Conservation (phyloP, 2,797 vertebrate species). For the Gambusia yucatana region DNA sequence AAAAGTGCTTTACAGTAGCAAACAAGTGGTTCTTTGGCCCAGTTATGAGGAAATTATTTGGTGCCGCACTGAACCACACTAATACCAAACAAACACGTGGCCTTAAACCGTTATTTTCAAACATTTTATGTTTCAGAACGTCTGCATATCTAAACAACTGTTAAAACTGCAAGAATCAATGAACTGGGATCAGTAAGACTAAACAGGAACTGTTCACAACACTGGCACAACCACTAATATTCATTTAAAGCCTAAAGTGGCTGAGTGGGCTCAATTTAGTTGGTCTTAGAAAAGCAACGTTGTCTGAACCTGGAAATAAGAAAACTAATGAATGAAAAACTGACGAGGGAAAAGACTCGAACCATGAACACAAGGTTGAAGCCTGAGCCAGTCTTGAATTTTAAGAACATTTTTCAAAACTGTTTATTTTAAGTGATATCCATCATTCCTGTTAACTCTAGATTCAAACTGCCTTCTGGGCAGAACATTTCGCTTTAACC, state of each 20-base stretch:
- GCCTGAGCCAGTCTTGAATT: neutral
- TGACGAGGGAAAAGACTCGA: neutral
- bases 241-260: conserved; percentile 2
- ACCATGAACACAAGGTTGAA: neutral
- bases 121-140: conserved; percentile 7
- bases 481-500: conserved; percentile 2
- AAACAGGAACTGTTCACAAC: conserved; percentile 22
- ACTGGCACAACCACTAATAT: conserved; percentile 10
- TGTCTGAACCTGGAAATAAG: neutral
- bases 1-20: conserved; percentile 47
- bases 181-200: conserved; percentile 14
- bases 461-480: neutral
- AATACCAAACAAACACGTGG: conserved; percentile 5
- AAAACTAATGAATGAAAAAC: neutral
- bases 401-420: neutral
- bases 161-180: conserved; percentile 11
- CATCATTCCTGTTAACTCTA: no score
- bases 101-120: conserved; percentile 13
- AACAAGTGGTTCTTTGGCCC: conserved; percentile 57
- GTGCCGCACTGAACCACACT: conserved; percentile 37
- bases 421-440: neutral
- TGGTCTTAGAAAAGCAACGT: neutral
- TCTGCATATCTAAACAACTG: conserved; percentile 13
- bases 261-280: conserved; percentile 16
- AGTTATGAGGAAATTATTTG: conserved; percentile 33